These are phyloP conservation scores for Phasia obesa DNA, from an alignment of 2,888 invertebrate genomes.

Conservation along the genomic window DNA sequence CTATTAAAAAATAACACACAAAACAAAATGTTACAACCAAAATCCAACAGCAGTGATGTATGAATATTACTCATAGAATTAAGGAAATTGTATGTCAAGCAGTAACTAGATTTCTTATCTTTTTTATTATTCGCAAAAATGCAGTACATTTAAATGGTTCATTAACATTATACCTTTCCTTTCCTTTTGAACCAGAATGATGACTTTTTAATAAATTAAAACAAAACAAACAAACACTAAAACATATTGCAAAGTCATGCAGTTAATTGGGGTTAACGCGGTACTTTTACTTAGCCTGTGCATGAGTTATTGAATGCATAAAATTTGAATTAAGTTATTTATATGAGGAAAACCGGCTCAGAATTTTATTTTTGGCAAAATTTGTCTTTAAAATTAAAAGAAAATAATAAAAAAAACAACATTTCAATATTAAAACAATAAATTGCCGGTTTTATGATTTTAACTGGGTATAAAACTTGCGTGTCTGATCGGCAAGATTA, in stretches of 20 bases:
- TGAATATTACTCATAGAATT: constrained; percentile 4
- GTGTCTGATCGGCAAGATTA: not conserved
- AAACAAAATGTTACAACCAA: no score
- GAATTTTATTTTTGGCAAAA: constrained; percentile 26
- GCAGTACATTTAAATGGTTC: constrained; percentile 7
- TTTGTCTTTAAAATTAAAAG: constrained; percentile 26
- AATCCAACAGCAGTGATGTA: no score
- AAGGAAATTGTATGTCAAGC: not conserved
- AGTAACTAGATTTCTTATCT: not conserved
- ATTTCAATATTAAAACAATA: constrained; percentile 18
- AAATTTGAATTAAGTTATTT: constrained; percentile 45
- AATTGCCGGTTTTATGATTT: constrained; percentile 38
- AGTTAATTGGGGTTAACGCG: constrained; percentile 46
- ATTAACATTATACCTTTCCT: constrained; percentile 40
- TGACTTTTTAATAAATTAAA: constrained; percentile 12
- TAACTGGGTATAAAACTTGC: constrained; percentile 59
- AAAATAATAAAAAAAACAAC: constrained; percentile 2
- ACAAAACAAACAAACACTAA: constrained; percentile 32
- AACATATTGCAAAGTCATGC: constrained; percentile 30
- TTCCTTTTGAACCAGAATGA: constrained; percentile 14
- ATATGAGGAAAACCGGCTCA: constrained; percentile 40
- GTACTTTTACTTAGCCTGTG: constrained; percentile 13
- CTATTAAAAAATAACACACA: no score
- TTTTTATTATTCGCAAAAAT: constrained; percentile 7
- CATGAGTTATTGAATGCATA: constrained; percentile 46